phyloP scores from a whole-genome alignment of 2,888 invertebrate species.

The Auanema sp. region DNA sequence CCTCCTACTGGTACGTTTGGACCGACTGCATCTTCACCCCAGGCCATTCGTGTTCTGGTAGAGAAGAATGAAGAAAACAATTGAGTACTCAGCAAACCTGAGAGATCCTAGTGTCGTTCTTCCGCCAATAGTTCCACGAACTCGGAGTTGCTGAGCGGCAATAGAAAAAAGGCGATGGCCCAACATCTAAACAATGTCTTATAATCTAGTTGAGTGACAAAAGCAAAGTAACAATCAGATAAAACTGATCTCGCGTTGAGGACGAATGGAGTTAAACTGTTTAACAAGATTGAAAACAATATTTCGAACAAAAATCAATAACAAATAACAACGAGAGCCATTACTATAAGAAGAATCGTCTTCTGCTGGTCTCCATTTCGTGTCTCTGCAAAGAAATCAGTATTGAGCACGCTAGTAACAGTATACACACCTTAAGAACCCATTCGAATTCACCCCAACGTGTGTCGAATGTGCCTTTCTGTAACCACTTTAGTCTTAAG shows the following conservation, averaged over 20 bases:
- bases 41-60: conserved; percentile 44
- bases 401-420: not conserved
- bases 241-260: not conserved
- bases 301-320: conserved; percentile 9
- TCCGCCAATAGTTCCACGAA: conserved; percentile 9
- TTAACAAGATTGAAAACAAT: conserved; percentile 19
- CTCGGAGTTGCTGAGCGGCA: conserved; percentile 16
- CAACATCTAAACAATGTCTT: conserved; percentile 11
- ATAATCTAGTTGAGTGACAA: not conserved
- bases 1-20: conserved; percentile 53
- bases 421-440: conserved; percentile 71
- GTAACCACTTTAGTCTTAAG: conserved; percentile 84
- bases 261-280: not conserved
- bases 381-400: conserved; percentile 76
- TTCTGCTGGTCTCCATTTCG: conserved; percentile 87
- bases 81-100: too few species aligned
- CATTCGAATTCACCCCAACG: conserved; percentile 96
- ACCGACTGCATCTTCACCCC: conserved; percentile 50
- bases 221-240: not conserved
- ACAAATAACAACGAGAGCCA: not conserved
- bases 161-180: conserved; percentile 10
- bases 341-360: conserved; percentile 77
- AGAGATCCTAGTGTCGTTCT: conserved; percentile 14
- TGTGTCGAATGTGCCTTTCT: conserved; percentile 95
- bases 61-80: not conserved